Evolutionary conservation across 2,113 vertebrate species (phyloP).

Genomic region (Enhydra lutris): DNA sequence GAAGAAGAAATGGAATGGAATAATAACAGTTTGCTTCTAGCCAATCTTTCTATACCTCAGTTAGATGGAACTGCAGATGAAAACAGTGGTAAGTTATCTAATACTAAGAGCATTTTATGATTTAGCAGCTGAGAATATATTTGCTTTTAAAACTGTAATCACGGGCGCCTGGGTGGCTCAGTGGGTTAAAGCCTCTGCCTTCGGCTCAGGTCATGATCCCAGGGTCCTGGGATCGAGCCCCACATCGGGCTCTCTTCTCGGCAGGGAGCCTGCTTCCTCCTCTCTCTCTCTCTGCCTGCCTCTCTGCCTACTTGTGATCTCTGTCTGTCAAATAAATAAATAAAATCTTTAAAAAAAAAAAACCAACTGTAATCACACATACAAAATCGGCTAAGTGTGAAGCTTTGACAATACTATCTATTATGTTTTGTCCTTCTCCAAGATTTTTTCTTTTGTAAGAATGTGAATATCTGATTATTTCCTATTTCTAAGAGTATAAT

Average conservation of each 20-base stretch:
- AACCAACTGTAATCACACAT: not conserved
- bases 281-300: too few relatives aligned
- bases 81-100: slow-evolving; percentile 90
- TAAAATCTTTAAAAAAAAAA: too few relatives aligned
- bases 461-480: not conserved
- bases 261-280: too few relatives aligned
- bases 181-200: too few relatives aligned
- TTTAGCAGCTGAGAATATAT: not conserved
- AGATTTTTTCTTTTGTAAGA: slow-evolving; percentile 19
- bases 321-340: too few relatives aligned
- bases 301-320: too few relatives aligned
- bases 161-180: not conserved
- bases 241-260: too few relatives aligned
- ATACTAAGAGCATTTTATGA: slow-evolving; percentile 25
- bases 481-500: slow-evolving; percentile 14
- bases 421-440: not conserved
- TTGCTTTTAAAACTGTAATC: not conserved
- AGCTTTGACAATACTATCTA: not conserved
- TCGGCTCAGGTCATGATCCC: too few relatives aligned
- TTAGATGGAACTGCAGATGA: slow-evolving; percentile 98
- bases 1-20: slow-evolving; percentile 98
- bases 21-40: slow-evolving; percentile 86
- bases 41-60: slow-evolving; percentile 95
- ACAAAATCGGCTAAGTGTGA: not conserved
- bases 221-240: too few relatives aligned